Evolutionary conservation across 2,888 invertebrate genomes (phyloP).

Genomic region (Heliconius charithonia): DNA sequence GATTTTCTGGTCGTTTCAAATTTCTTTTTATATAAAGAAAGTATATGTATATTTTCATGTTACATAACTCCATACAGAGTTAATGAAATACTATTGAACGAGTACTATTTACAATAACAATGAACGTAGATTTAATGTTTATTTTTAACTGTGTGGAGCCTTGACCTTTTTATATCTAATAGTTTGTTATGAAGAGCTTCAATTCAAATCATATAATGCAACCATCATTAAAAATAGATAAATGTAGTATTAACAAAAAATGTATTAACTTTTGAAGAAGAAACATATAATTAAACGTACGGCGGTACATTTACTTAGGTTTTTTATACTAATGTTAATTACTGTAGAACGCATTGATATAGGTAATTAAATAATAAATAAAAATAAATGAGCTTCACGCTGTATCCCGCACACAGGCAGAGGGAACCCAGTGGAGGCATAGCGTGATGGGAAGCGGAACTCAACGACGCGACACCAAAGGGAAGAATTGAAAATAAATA

Average conservation of each 20-base stretch:
- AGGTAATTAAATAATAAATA: not conserved
- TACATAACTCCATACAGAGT: conserved; percentile 20
- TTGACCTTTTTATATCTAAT: conserved; percentile 44
- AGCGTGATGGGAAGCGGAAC: no score
- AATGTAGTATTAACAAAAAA: conserved; percentile 4
- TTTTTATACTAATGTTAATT: not conserved
- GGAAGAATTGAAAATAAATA: no score
- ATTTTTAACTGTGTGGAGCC: conserved; percentile 44
- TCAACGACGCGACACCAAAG: no score
- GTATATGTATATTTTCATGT: not conserved
- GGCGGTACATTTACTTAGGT: not conserved
- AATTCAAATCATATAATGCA: conserved; percentile 19
- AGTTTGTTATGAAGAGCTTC: conserved; percentile 24
- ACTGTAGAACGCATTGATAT: not conserved
- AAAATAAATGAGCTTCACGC: no score
- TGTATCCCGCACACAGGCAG: no score
- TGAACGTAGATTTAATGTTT: conserved; percentile 45
- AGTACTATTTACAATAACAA: conserved; percentile 39
- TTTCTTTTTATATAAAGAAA: not conserved
- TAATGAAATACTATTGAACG: conserved; percentile 41
- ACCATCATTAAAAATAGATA: conserved; percentile 27
- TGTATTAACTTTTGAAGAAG: not conserved
- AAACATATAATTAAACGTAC: not conserved
- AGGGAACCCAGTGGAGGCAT: no score
- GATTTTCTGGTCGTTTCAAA: not conserved